Evolutionary conservation across 2,797 vertebrate species (phyloP).

Genomic region (Brachyrhaphis roseni): DNA sequence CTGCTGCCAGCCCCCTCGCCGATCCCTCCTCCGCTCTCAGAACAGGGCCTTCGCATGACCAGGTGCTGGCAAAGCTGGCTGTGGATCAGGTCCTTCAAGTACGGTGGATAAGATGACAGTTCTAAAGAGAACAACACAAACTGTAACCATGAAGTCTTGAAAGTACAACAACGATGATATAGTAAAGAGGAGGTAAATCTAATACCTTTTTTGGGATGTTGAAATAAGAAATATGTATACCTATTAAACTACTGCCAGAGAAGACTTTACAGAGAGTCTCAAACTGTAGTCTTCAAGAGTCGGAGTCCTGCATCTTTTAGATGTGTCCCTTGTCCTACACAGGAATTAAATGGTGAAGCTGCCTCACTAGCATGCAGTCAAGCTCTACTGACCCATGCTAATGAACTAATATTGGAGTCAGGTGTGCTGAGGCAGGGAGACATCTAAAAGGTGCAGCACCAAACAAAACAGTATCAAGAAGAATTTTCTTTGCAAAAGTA

Average conservation of each 20-base stretch:
- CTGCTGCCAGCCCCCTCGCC: slow-evolving; percentile 84
- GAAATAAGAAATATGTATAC: not conserved
- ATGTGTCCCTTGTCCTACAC: no score
- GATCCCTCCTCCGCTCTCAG: slow-evolving; percentile 76
- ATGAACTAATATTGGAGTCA: no score
- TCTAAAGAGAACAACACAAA: slow-evolving; percentile 60
- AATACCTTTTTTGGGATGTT: not conserved
- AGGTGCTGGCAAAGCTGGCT: slow-evolving; percentile 88
- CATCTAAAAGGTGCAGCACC: no score
- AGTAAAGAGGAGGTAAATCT: not conserved
- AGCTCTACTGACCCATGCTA: no score
- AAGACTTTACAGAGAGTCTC: not conserved
- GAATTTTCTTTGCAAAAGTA: not conserved
- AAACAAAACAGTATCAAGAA: not conserved
- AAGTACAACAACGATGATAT: not conserved
- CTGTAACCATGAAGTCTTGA: slow-evolving; percentile 29
- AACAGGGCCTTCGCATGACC: slow-evolving; percentile 73
- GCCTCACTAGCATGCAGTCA: no score
- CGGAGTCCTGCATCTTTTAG: no score
- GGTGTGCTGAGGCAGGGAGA: no score
- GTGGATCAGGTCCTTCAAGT: slow-evolving; percentile 91
- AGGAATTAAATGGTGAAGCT: not conserved
- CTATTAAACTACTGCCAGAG: not conserved
- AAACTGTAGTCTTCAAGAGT: no score
- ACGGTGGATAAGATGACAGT: slow-evolving; percentile 79